A percentile compares a stretch with the other conserved stretches of the same genome.
Conservation (phyloP, 2,113 vertebrate genomes). For the Vireo altiloquus region DNA sequence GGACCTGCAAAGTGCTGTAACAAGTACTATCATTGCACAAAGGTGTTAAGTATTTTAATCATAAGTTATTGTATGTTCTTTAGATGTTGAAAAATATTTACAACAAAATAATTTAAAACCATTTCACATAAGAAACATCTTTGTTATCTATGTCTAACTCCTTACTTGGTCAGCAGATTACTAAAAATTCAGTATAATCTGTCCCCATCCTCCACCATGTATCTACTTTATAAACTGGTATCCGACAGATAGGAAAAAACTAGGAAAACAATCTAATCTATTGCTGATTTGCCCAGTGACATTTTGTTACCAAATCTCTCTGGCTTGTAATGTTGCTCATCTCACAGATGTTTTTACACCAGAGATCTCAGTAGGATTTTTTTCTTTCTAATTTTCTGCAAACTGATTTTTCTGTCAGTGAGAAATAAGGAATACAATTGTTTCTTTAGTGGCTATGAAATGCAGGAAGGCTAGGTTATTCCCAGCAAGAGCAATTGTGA, state of each 20-base stretch:
- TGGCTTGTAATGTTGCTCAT: background rate
- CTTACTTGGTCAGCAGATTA: background rate
- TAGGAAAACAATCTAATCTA: background rate
- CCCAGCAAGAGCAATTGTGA: background rate
- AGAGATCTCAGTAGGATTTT: background rate
- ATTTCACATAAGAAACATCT: background rate
- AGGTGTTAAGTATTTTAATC: background rate
- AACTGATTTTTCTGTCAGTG: background rate
- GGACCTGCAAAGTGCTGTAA: background rate
- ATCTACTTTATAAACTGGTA: background rate
- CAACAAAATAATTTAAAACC: background rate
- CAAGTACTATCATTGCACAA: background rate
- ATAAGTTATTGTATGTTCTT: background rate
- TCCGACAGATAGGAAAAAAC: background rate
- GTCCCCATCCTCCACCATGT: accelerated
- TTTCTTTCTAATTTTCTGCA: background rate
- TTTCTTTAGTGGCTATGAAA: background rate
- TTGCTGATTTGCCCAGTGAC: background rate
- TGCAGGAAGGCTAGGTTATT: background rate
- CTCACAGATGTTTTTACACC: background rate
- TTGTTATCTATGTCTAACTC: background rate
- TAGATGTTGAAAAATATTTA: background rate
- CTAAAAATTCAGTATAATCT: background rate
- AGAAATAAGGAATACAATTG: background rate
- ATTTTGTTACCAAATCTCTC: background rate